Percentiles rank a stretch among this genome's conserved stretches.
These are phyloP conservation scores for Campylomormyrus tamandua DNA, from an alignment of 2,113 vertebrate genomes.

Conservation along the genomic window DNA sequence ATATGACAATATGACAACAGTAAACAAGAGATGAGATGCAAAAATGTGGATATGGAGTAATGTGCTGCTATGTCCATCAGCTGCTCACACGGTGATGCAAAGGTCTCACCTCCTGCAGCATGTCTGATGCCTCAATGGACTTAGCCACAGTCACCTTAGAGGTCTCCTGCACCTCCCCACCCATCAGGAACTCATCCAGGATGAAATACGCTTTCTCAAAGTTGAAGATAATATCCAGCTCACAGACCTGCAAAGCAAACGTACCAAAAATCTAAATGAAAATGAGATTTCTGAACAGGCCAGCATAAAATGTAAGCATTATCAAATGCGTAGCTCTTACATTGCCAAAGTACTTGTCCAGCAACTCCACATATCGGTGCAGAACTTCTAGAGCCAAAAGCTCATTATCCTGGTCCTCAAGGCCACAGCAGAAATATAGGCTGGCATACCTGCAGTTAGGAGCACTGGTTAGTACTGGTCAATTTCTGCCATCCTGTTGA, in stretches of 20 bases:
- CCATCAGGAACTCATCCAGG: conserved; percentile 93
- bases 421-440: conserved; percentile 91
- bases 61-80: neutral
- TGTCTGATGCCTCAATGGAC: conserved; percentile 86
- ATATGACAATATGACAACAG: neutral
- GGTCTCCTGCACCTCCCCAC: conserved; percentile 93
- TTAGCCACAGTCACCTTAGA: conserved; percentile 83
- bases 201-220: conserved; percentile 99
- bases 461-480: neutral
- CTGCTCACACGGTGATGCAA: neutral
- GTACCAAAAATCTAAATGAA: neutral
- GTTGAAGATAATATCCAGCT: conserved; percentile 98
- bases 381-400: conserved; percentile 86
- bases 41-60: neutral
- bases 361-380: conserved; percentile 91
- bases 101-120: conserved; percentile 89
- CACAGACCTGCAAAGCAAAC: conserved; percentile 73
- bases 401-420: conserved; percentile 90
- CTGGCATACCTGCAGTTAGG: conserved; percentile 80
- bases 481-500: neutral
- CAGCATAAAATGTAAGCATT: neutral
- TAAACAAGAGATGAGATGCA: neutral
- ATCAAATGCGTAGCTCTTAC: conserved; percentile 51
- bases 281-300: neutral
- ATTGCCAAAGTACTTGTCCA: conserved; percentile 98